Evolutionary conservation across 2,113 vertebrate genomes (phyloP).

Genomic region (Etia nguti): DNA sequence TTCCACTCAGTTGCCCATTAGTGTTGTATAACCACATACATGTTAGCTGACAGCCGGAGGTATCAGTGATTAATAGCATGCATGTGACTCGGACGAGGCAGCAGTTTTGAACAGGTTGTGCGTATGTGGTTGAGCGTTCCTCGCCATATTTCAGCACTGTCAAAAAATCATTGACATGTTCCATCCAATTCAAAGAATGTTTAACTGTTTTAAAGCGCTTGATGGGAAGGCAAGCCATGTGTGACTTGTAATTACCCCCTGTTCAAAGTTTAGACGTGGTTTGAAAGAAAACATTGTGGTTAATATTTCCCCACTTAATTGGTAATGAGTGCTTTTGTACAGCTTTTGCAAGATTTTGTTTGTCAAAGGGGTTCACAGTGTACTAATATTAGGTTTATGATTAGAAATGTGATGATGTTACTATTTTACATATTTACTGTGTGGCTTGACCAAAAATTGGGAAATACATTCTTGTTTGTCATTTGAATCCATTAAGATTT

Average conservation of each 20-base stretch:
- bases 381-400: neutral
- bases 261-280: conserved; percentile 70
- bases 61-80: conserved; percentile 59
- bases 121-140: conserved; percentile 32
- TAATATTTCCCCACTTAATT: conserved; percentile 56
- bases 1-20: conserved; percentile 54
- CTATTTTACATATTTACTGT: neutral
- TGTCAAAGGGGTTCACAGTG: neutral
- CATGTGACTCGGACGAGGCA: conserved; percentile 41
- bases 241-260: conserved; percentile 66
- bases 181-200: conserved; percentile 60
- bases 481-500: neutral
- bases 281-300: conserved; percentile 63
- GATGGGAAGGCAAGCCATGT: conserved; percentile 61
- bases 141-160: conserved; percentile 35
- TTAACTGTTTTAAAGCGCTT: conserved; percentile 63
- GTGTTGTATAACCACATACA: conserved; percentile 42
- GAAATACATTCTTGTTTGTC: neutral
- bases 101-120: conserved; percentile 37
- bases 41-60: conserved; percentile 45
- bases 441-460: neutral
- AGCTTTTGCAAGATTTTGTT: neutral
- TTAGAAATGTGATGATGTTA: neutral
- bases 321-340: neutral
- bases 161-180: conserved; percentile 64